Percentiles rank a stretch among this genome's conserved stretches.
Evolutionary conservation across 2,797 vertebrate species (phyloP).

Genomic region (Zalophus californianus): DNA sequence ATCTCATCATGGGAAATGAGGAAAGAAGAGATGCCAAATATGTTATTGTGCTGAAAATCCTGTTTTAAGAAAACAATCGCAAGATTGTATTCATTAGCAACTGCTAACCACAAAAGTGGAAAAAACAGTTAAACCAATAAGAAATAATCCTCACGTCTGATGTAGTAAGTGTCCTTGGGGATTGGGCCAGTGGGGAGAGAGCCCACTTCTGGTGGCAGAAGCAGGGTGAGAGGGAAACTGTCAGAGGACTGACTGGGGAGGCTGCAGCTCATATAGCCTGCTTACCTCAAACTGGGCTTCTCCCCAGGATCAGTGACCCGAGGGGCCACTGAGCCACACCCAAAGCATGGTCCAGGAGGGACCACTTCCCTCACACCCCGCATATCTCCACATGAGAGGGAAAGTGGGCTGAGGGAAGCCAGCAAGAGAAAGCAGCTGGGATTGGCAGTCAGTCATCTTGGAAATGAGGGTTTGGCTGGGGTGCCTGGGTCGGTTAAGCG

Average conservation of each 20-base stretch:
- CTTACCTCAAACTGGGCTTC: neutral
- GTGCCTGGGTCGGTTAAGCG: neutral
- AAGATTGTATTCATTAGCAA: constrained; percentile 26
- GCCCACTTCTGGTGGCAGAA: neutral
- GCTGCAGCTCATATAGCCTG: neutral
- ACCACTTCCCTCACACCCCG: neutral
- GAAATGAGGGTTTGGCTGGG: neutral
- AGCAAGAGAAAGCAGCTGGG: neutral
- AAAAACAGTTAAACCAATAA: neutral
- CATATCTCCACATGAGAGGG: neutral
- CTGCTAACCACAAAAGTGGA: neutral
- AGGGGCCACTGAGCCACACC: neutral
- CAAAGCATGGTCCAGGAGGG: neutral
- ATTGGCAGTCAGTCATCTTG: neutral
- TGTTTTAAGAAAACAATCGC: constrained; percentile 56
- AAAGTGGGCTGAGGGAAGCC: neutral
- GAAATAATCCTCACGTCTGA: neutral
- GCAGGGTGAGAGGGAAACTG: neutral
- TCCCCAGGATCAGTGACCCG: neutral
- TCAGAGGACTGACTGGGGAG: neutral
- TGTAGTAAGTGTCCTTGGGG: neutral
- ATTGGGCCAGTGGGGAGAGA: neutral
- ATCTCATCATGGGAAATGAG: constrained; percentile 42
- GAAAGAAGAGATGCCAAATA: neutral
- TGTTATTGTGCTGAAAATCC: constrained; percentile 25